Evolutionary conservation across 2,113 vertebrate genomes (phyloP).

Genomic region (Dasypus novemcinctus): DNA sequence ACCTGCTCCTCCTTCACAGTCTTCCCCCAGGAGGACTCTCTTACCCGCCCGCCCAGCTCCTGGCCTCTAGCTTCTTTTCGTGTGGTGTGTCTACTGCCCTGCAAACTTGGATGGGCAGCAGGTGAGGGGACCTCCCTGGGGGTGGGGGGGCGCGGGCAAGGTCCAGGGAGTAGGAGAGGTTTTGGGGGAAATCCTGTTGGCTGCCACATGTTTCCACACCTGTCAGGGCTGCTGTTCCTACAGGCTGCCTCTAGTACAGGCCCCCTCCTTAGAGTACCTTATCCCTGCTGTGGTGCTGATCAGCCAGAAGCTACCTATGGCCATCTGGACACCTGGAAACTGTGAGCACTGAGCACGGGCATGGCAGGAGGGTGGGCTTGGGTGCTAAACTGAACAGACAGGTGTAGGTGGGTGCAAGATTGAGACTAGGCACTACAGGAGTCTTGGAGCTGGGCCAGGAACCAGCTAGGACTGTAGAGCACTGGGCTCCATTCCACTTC

Average conservation of each 20-base stretch:
- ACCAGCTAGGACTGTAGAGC: not conserved
- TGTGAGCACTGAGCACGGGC: slow-evolving; percentile 79
- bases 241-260: slow-evolving; percentile 89
- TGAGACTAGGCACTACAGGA: not conserved
- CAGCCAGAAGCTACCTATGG: slow-evolving; percentile 69
- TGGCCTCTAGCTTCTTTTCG: slow-evolving; percentile 87
- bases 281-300: slow-evolving; percentile 86
- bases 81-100: slow-evolving; percentile 86
- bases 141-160: not conserved
- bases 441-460: not conserved
- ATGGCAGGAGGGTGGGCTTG: not conserved
- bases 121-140: slow-evolving; percentile 79
- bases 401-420: not conserved
- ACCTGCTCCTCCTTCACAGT: slow-evolving; percentile 81
- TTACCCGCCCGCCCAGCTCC: slow-evolving; percentile 73
- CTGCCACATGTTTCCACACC: not conserved
- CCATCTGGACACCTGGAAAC: slow-evolving; percentile 69
- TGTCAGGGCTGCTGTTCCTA: slow-evolving; percentile 29
- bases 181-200: not conserved
- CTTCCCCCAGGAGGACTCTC: slow-evolving; percentile 66
- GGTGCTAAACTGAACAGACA: not conserved
- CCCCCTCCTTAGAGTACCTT: slow-evolving; percentile 89
- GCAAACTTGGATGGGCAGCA: slow-evolving; percentile 87
- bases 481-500: not conserved
- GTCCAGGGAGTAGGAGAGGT: not conserved